Conservation (phyloP, 2,797 vertebrate species). For the Spondyliosoma cantharus region DNA sequence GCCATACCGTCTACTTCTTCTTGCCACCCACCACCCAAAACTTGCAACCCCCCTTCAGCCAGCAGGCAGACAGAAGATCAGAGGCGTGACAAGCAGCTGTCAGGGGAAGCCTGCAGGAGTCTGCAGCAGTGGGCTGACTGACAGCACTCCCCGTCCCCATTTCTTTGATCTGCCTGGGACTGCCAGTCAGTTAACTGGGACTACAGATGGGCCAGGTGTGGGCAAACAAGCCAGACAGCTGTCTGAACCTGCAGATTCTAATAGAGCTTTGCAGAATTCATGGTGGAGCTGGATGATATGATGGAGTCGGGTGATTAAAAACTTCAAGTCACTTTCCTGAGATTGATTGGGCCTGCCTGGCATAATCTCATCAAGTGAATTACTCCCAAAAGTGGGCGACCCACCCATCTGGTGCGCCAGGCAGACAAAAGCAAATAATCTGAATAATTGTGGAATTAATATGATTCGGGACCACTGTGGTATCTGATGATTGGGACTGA, state of each 20-base stretch:
- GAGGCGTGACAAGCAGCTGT: slow-evolving; percentile 78
- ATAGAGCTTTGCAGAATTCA: slow-evolving; percentile 57
- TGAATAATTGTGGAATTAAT: slow-evolving; percentile 71
- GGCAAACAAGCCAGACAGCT: slow-evolving; percentile 70
- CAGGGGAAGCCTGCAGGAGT: slow-evolving; percentile 75
- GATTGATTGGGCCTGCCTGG: slow-evolving; percentile 74
- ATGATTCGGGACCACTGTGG: slow-evolving; percentile 55
- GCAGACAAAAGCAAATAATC: slow-evolving; percentile 66
- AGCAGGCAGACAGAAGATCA: slow-evolving; percentile 75
- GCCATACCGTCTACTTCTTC: slow-evolving; percentile 28
- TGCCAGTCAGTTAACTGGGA: slow-evolving; percentile 72
- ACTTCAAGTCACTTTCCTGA: slow-evolving; percentile 71
- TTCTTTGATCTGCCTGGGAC: slow-evolving; percentile 78
- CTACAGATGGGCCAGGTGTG: slow-evolving; percentile 81
- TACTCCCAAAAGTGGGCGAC: slow-evolving; percentile 60
- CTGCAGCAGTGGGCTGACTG: slow-evolving; percentile 72
- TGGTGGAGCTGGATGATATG: slow-evolving; percentile 44
- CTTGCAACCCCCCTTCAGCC: slow-evolving; percentile 37
- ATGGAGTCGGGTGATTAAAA: slow-evolving; percentile 67
- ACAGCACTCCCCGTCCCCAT: slow-evolving; percentile 70
- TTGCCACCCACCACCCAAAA: slow-evolving; percentile 50
- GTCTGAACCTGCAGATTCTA: slow-evolving; percentile 59
- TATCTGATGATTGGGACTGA: slow-evolving; percentile 51
- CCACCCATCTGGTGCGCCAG: slow-evolving; percentile 66
- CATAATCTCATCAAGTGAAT: slow-evolving; percentile 71